Conservation (phyloP, 2,888 invertebrate genomes). For the Aporophyla nigra region DNA sequence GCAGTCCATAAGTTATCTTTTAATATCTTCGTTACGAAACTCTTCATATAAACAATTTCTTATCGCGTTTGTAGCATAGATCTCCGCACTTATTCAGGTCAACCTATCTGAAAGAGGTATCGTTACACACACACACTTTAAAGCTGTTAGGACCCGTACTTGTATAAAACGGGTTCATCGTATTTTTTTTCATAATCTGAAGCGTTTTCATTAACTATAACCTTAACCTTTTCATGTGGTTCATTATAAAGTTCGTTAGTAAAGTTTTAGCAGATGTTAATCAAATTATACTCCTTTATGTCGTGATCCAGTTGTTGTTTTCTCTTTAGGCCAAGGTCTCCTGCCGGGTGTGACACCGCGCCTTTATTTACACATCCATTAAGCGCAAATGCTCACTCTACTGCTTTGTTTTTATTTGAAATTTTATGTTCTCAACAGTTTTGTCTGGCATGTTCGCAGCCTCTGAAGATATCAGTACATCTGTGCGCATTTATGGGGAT, state of each 20-base stretch:
- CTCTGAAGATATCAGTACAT: slow-evolving; percentile 44
- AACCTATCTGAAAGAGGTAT: slow-evolving; percentile 61
- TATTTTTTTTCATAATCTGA: neutral
- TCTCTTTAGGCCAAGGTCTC: slow-evolving; percentile 82
- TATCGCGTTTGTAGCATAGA: slow-evolving; percentile 60
- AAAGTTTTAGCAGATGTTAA: slow-evolving; percentile 59
- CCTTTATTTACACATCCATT: slow-evolving; percentile 87
- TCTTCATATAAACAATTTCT: slow-evolving; percentile 50
- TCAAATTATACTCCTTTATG: slow-evolving; percentile 53
- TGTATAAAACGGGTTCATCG: neutral
- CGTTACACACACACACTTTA: slow-evolving; percentile 52
- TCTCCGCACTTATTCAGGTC: slow-evolving; percentile 59
- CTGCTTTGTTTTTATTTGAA: slow-evolving; percentile 55
- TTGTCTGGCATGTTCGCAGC: slow-evolving; percentile 35
- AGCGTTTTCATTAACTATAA: slow-evolving; percentile 20
- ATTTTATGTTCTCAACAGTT: slow-evolving; percentile 43
- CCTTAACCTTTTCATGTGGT: slow-evolving; percentile 50
- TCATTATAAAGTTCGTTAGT: slow-evolving; percentile 4
- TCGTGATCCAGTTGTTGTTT: slow-evolving; percentile 69
- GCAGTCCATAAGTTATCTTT: slow-evolving; percentile 46
- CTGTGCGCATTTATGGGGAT: slow-evolving; percentile 42
- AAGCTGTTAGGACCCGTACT: slow-evolving; percentile 41
- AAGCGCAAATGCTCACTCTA: slow-evolving; percentile 76
- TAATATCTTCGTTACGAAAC: slow-evolving; percentile 41
- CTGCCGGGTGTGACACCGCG: slow-evolving; percentile 77